Evolutionary conservation across 2,888 invertebrate species (phyloP), one percentile per base, ranked within the genome.

Genomic region (Cheilosia scutellata): DNA sequence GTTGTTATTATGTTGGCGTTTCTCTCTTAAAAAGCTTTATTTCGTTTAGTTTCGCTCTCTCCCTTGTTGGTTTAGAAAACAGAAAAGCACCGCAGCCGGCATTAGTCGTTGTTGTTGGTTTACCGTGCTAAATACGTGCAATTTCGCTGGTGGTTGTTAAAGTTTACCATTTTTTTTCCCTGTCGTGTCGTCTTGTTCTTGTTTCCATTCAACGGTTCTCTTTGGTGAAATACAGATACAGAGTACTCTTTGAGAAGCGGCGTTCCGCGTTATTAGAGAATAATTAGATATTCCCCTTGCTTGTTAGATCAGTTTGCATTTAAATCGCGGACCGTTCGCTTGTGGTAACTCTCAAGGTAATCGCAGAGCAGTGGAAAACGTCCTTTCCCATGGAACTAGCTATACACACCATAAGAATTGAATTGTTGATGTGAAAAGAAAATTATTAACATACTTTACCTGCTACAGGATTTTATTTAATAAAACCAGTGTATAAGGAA

Each of bases 251-350:
- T 20, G 33, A 29, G 9, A 37, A 57, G 51, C 57, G 62, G 57
- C 63, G 2, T 60, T 80, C 57, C 57, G 57, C 63, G 2, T 44
- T 80, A 71, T 60, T 80, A 80, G 75, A 80, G 84, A 79, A 82
- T 65, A 71, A 71, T 80, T 84, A 84, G 75, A 80, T 71, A 84
- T 76, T 66, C 65, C 55, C 49, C 71, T 66, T 33, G 42, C 27
- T 51, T 49, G 70, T 65, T 78, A 74, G 79, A 82, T 89, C 89
- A 91, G 90, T 91, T 89, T 88, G 86, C 88, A 82, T 89, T 88
- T 79, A 89, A 88, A 88, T 84, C 89, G 88, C 75, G 72, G 83
- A 87, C 86, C 68, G 89, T 89, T 84, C 51, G 37, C 74, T 70
- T 31, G 51, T 13, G 31, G 55, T 49, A 27, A 29, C 42, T 60